phyloP scores from a whole-genome alignment of 2,888 invertebrate genomes.

The Hedychridium roseum region DNA sequence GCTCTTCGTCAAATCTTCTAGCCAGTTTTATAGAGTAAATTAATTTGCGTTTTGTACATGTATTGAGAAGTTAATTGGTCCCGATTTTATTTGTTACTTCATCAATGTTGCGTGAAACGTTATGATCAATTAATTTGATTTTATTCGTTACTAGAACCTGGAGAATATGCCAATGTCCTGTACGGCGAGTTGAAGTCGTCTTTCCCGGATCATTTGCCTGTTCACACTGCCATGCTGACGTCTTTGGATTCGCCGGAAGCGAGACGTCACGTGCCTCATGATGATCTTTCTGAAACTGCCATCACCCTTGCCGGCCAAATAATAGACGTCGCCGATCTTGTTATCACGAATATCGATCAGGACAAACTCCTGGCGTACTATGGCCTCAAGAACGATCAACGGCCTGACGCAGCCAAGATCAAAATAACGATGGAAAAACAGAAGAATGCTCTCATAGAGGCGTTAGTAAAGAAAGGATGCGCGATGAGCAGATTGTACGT shows the following conservation, averaged over 20 bases:
- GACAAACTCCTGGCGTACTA: constrained; percentile 81
- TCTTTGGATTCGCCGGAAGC: constrained; percentile 73
- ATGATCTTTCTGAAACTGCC: constrained; percentile 54
- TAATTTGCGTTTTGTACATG: too few species aligned
- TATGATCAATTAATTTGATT: neutral
- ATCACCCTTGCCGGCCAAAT: constrained; percentile 66
- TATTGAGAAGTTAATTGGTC: too few species aligned
- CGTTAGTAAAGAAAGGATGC: constrained; percentile 78
- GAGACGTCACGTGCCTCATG: constrained; percentile 63
- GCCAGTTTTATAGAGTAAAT: too few species aligned
- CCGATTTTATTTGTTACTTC: neutral
- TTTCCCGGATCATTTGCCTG: constrained; percentile 79
- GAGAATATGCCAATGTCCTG: constrained; percentile 73
- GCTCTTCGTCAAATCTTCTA: too few species aligned
- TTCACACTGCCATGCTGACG: constrained; percentile 82
- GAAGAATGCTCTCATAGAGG: constrained; percentile 81
- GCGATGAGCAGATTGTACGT: constrained; percentile 73
- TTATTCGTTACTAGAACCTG: constrained; percentile 64
- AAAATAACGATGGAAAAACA: constrained; percentile 88
- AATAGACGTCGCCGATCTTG: constrained; percentile 71
- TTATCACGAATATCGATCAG: constrained; percentile 77
- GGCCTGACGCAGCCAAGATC: constrained; percentile 82
- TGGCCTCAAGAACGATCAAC: constrained; percentile 86
- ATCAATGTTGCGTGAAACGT: neutral
- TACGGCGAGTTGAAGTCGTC: constrained; percentile 78